phyloP scores from a whole-genome alignment of 2,888 invertebrate species.

The Drosophila meridionalis region DNA sequence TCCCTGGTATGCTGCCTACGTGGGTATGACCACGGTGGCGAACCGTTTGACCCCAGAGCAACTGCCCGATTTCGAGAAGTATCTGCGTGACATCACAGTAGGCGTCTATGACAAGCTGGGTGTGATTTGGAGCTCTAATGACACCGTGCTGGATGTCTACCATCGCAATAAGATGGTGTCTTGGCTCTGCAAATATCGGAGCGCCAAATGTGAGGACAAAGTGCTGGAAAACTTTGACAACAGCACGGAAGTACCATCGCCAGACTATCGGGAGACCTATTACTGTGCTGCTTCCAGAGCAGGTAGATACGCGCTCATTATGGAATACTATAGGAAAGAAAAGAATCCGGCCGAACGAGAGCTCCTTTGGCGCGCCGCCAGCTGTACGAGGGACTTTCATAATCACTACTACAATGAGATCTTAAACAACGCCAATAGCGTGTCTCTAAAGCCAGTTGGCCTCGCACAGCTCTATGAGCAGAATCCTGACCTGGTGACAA shows the following conservation, averaged over 20 bases:
- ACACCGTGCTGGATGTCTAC: conserved; percentile 86
- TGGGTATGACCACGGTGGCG: conserved; percentile 44
- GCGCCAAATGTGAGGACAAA: conserved; percentile 86
- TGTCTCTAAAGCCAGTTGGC: conserved; percentile 58
- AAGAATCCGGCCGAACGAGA: conserved; percentile 89
- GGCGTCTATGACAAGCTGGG: conserved; percentile 85
- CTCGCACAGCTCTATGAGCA: conserved; percentile 85
- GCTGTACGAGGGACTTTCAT: conserved; percentile 88
- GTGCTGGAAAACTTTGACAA: conserved; percentile 61
- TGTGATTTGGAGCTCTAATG: conserved; percentile 80
- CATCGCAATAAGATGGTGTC: conserved; percentile 87
- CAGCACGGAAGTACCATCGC: conserved; percentile 31
- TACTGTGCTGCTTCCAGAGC: conserved; percentile 68
- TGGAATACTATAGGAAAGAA: conserved; percentile 75
- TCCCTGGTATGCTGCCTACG: conserved; percentile 90
- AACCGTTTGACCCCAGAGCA: conserved; percentile 54
- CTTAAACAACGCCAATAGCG: conserved; percentile 73
- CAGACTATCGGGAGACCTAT: conserved; percentile 72
- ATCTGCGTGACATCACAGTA: conserved; percentile 85
- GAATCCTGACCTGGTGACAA: conserved; percentile 83
- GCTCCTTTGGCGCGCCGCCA: conserved; percentile 88
- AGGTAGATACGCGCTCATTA: conserved; percentile 27
- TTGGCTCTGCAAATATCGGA: conserved; percentile 88
- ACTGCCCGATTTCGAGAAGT: conserved; percentile 69
- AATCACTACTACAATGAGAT: conserved; percentile 86